Evolutionary conservation across 1,140 invertebrate genomes (phyloP).

Genomic region (Oryctes rhinoceros): DNA sequence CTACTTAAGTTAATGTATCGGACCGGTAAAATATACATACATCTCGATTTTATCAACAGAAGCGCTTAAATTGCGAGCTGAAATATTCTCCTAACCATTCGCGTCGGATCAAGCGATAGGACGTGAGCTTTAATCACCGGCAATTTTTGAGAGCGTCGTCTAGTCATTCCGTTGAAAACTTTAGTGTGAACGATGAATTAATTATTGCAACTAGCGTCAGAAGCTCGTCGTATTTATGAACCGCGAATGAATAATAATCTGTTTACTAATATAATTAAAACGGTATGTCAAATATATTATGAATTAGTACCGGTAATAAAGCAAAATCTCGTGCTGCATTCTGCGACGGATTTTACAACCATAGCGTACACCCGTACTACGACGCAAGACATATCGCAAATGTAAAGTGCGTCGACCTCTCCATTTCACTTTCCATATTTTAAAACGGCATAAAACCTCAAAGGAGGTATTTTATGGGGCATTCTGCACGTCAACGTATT

Average conservation of each 20-base stretch:
- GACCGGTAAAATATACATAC: no score
- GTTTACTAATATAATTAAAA: constrained; percentile 31
- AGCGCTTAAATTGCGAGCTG: no score
- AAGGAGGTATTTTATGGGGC: constrained; percentile 32
- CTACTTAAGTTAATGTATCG: no score
- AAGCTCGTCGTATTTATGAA: constrained; percentile 11
- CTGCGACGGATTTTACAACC: not conserved
- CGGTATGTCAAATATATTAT: constrained; percentile 29
- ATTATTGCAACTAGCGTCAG: constrained; percentile 1
- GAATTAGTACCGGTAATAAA: constrained; percentile 21
- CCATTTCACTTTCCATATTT: constrained; percentile 33
- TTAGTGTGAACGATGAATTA: not conserved
- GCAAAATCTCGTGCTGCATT: constrained; percentile 8
- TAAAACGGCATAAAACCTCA: constrained; percentile 37
- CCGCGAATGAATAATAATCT: constrained; percentile 23
- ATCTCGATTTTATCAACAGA: no score
- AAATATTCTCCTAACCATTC: no score
- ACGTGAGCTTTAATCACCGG: no score
- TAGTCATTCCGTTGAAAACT: constrained; percentile 2
- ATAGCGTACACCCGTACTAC: not conserved
- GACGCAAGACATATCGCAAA: constrained; percentile 24
- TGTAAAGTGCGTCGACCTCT: constrained; percentile 12
- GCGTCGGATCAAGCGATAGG: no score
- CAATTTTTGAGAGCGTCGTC: not conserved
- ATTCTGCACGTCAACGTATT: constrained; percentile 32